phyloP scores from a whole-genome alignment of 2,113 vertebrate genomes.

The Cyanoramphus novaezelandiae region DNA sequence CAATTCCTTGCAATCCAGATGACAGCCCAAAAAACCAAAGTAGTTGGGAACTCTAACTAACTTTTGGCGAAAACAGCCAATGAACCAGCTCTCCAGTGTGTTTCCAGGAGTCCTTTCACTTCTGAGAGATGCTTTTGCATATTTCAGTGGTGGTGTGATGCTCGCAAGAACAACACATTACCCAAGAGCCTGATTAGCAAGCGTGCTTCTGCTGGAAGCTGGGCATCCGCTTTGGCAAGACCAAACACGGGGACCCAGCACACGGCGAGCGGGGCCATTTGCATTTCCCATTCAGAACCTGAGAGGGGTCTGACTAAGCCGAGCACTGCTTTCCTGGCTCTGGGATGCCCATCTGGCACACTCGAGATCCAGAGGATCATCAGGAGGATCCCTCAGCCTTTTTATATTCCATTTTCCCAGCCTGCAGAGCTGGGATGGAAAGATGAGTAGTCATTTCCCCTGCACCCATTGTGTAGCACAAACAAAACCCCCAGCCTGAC shows the following conservation, averaged over 20 bases:
- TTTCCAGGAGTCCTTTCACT: neutral
- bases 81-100: neutral
- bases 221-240: neutral
- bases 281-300: neutral
- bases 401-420: neutral
- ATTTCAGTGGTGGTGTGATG: neutral
- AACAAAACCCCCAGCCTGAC: neutral
- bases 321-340: neutral
- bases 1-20: neutral
- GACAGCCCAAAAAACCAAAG: neutral
- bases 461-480: neutral
- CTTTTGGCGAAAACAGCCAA: neutral
- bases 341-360: neutral
- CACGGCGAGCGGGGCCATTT: accelerated
- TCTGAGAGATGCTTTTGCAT: neutral
- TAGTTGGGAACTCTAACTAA: neutral
- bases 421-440: neutral
- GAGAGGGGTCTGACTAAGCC: neutral
- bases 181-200: neutral
- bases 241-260: neutral
- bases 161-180: neutral
- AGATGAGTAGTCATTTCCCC: neutral
- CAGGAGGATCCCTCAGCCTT: neutral
- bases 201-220: neutral
- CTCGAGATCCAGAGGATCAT: neutral